Conservation (phyloP, 2,113 vertebrate genomes). For the Bujurquina vittata region DNA sequence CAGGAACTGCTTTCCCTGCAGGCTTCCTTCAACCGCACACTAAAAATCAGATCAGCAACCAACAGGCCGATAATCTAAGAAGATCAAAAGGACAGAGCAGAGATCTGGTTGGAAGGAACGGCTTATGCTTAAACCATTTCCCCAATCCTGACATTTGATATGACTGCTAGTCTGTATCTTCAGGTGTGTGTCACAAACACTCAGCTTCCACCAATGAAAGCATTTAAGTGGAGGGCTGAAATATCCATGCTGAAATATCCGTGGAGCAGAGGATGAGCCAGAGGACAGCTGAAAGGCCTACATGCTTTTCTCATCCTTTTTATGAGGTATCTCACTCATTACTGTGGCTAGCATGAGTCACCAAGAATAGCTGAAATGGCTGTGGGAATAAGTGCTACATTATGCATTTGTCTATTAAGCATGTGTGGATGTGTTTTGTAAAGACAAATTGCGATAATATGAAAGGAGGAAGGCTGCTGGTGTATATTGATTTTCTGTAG, state of each 20-base stretch:
- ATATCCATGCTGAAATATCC: not conserved
- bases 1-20: slow-evolving; percentile 5
- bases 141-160: slow-evolving; percentile 3
- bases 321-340: slow-evolving; percentile 31
- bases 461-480: slow-evolving; percentile 4
- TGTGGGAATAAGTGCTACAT: slow-evolving; percentile 26
- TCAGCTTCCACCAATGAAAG: slow-evolving; percentile 9
- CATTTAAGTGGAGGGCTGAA: not conserved
- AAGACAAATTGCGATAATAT: slow-evolving; percentile 39
- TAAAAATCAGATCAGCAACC: slow-evolving; percentile 6
- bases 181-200: slow-evolving; percentile 44
- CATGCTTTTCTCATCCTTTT: slow-evolving; percentile 37
- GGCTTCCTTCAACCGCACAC: not conserved
- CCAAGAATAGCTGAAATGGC: slow-evolving; percentile 10
- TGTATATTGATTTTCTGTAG: slow-evolving; percentile 37
- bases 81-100: not conserved
- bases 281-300: not conserved
- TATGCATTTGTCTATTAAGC: slow-evolving; percentile 28
- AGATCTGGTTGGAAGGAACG: slow-evolving; percentile 4
- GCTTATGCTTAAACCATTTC: not conserved
- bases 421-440: slow-evolving; percentile 22
- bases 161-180: slow-evolving; percentile 18
- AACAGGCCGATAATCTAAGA: not conserved
- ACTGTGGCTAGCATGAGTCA: slow-evolving; percentile 49
- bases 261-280: not conserved